Evolutionary conservation across 2,113 vertebrate genomes (phyloP).

Genomic region (Eubucco bourcierii): DNA sequence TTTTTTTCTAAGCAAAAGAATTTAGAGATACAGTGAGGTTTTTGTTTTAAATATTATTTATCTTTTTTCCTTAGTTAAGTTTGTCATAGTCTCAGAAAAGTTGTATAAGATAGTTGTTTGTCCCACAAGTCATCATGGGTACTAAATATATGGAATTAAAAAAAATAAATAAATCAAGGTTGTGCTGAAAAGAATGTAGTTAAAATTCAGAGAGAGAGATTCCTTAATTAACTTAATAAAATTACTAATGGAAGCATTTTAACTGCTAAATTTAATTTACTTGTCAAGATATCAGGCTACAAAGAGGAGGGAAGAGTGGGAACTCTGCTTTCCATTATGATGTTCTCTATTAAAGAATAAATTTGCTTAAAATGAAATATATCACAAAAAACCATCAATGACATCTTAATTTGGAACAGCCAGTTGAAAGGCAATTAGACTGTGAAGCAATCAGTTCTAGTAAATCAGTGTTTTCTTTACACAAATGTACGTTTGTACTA

Average conservation of each 20-base stretch:
- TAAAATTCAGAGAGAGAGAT: slow-evolving; percentile 89
- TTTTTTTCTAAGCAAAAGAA: neutral
- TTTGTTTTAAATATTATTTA: neutral
- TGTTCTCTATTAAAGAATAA: slow-evolving; percentile 83
- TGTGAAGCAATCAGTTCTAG: slow-evolving; percentile 83
- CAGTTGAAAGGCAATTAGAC: slow-evolving; percentile 86
- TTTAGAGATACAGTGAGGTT: neutral
- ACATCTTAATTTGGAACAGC: slow-evolving; percentile 87
- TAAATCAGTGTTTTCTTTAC: slow-evolving; percentile 82
- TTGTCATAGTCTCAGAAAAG: neutral
- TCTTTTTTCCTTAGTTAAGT: neutral
- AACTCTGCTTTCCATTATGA: slow-evolving; percentile 84
- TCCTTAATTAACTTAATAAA: slow-evolving; percentile 97
- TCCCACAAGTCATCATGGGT: slow-evolving; percentile 39
- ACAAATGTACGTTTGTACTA: slow-evolving; percentile 76
- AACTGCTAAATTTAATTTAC: slow-evolving; percentile 97
- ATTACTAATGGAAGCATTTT: slow-evolving; percentile 94
- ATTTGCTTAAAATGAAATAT: slow-evolving; percentile 87
- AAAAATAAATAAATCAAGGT: slow-evolving; percentile 62
- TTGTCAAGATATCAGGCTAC: slow-evolving; percentile 91
- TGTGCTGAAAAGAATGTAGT: slow-evolving; percentile 79
- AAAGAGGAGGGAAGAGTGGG: slow-evolving; percentile 80
- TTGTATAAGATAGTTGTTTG: slow-evolving; percentile 32
- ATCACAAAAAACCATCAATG: slow-evolving; percentile 86
- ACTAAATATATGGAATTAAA: slow-evolving; percentile 58